These are phyloP conservation scores for Spisula subtruncata DNA, from an alignment of 2,888 invertebrate species.

Conservation along the genomic window DNA sequence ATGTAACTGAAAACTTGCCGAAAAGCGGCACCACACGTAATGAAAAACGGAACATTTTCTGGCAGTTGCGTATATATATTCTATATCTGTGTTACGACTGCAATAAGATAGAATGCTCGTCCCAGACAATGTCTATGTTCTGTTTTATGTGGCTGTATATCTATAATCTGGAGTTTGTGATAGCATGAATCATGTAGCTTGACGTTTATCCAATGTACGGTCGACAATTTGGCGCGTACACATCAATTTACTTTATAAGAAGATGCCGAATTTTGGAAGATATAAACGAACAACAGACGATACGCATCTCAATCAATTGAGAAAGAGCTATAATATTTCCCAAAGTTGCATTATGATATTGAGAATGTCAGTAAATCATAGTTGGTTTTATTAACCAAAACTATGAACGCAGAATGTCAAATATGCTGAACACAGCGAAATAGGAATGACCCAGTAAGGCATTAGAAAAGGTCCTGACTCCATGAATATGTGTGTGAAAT, in stretches of 20 bases:
- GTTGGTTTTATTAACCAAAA: neutral
- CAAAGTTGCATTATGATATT: neutral
- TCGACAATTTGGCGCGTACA: constrained; percentile 13
- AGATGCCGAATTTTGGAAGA: constrained; percentile 17
- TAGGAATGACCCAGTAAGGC: too few species aligned
- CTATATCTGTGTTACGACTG: too few species aligned
- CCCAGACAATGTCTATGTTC: neutral
- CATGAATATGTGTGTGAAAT: too few species aligned
- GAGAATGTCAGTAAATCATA: constrained; percentile 15
- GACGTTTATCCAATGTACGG: constrained; percentile 21
- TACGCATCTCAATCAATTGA: neutral
- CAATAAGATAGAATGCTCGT: neutral
- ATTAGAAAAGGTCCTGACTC: neutral
- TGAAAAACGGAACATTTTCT: too few species aligned
- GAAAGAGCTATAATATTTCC: neutral
- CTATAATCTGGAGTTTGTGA: constrained; percentile 7
- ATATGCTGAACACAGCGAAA: neutral
- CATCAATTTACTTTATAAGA: constrained; percentile 10
- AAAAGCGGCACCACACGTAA: too few species aligned
- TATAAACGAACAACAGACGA: neutral
- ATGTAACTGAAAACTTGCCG: too few species aligned
- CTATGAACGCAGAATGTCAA: constrained; percentile 7
- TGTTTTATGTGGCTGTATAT: neutral
- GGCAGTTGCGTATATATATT: too few species aligned
- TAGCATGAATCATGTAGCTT: neutral